These are phyloP conservation scores for Cotesia congregata DNA, from an alignment of 2,888 invertebrate genomes.

Conservation along the genomic window DNA sequence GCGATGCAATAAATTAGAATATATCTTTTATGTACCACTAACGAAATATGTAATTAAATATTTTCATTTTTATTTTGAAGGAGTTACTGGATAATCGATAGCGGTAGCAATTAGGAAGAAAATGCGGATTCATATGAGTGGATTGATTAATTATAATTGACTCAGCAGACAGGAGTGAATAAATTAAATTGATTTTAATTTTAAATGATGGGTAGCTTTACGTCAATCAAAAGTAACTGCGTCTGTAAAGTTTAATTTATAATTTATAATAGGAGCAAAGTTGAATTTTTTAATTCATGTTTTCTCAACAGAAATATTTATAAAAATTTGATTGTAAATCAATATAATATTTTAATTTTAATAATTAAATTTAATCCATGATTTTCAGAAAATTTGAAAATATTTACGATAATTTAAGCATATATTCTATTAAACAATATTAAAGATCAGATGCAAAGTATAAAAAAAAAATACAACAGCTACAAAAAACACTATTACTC, in stretches of 20 bases:
- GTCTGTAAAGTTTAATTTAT: not conserved
- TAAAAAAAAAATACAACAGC: too few species aligned
- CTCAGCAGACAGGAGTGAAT: not conserved
- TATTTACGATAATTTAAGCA: too few species aligned
- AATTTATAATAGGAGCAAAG: not conserved
- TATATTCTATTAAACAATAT: too few species aligned
- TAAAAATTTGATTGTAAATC: too few species aligned
- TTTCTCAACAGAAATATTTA: too few species aligned
- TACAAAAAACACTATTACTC: too few species aligned
- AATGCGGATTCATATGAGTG: not conserved
- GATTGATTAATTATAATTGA: constrained; percentile 18
- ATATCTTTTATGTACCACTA: not conserved
- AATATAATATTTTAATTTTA: too few species aligned
- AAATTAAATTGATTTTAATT: not conserved
- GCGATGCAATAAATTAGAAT: not conserved
- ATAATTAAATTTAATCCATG: too few species aligned
- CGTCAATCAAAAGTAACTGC: not conserved
- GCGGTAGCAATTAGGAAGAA: not conserved
- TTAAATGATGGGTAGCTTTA: not conserved
- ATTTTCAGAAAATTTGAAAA: too few species aligned
- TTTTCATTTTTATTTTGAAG: not conserved
- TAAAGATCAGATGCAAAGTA: too few species aligned
- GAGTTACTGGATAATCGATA: not conserved
- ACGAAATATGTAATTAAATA: not conserved
- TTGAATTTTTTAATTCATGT: too few species aligned